These are phyloP conservation scores for Gibbula magus DNA, from an alignment of 2,888 invertebrate genomes.

Conservation along the genomic window DNA sequence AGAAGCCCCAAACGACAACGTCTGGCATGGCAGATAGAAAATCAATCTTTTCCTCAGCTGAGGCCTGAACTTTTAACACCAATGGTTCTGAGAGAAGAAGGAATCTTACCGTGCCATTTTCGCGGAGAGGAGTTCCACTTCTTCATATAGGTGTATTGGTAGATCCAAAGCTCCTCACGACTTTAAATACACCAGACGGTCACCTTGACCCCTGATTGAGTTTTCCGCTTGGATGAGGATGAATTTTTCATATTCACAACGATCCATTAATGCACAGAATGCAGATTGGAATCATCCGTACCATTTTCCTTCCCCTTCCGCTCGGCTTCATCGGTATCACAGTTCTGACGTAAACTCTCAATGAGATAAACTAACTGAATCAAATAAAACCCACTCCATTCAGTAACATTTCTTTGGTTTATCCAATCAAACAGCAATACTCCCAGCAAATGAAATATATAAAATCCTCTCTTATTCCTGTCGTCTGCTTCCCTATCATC, in stretches of 20 bases:
- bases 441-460: background rate
- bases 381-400: background rate
- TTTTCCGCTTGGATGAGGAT: background rate
- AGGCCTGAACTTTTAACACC: too few species aligned
- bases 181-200: slow-evolving; percentile 2
- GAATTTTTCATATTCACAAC: slow-evolving; percentile 11
- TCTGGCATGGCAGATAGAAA: too few species aligned
- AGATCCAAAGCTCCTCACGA: slow-evolving; percentile 13
- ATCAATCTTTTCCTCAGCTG: too few species aligned
- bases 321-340: too few species aligned
- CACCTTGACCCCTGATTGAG: background rate
- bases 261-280: background rate
- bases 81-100: background rate
- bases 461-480: background rate
- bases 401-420: background rate
- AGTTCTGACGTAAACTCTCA: too few species aligned
- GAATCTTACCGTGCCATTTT: slow-evolving; percentile 20
- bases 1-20: too few species aligned
- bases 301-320: too few species aligned
- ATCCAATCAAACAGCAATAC: background rate
- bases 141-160: slow-evolving; percentile 2
- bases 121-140: slow-evolving; percentile 22
- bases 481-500: background rate
- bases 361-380: too few species aligned
- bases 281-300: background rate